Evolutionary conservation across 2,888 invertebrate genomes (phyloP).

Genomic region (Drosophila infuscata): DNA sequence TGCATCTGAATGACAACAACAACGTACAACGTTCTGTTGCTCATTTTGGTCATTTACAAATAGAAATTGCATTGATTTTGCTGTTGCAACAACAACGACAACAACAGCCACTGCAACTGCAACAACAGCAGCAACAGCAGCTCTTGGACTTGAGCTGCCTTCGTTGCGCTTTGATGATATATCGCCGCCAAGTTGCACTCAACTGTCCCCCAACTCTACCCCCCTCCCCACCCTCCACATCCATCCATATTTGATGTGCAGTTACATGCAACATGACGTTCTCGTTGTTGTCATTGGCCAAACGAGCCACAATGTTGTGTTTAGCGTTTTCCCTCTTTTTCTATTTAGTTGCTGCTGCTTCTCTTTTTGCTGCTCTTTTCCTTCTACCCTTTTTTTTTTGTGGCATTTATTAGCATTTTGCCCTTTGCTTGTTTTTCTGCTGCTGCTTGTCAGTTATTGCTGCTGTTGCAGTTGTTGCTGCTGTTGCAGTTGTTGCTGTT

Average conservation of each 20-base stretch:
- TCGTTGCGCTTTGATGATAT: constrained; percentile 70
- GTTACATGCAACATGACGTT: constrained; percentile 76
- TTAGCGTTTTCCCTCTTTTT: constrained; percentile 55
- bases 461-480: constrained; percentile 26
- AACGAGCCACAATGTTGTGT: constrained; percentile 73
- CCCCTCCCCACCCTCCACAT: constrained; percentile 7
- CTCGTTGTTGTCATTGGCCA: constrained; percentile 68
- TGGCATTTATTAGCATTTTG: constrained; percentile 78
- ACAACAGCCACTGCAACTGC: constrained; percentile 13
- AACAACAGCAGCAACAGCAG: constrained; percentile 22
- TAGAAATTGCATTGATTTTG: constrained; percentile 80
- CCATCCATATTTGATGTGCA: constrained; percentile 75
- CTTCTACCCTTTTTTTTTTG: constrained; percentile 23
- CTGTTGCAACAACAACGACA: constrained; percentile 19
- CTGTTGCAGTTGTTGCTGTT: constrained; percentile 20
- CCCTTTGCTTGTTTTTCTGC: constrained; percentile 58
- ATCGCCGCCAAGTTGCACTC: constrained; percentile 67
- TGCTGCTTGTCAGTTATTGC: constrained; percentile 34
- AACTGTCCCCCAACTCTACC: constrained; percentile 2
- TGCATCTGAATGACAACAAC: constrained; percentile 46
- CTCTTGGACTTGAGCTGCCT: constrained; percentile 24
- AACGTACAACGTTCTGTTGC: constrained; percentile 44
- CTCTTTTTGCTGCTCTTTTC: constrained; percentile 9
- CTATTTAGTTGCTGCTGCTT: constrained; percentile 23
- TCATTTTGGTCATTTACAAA: constrained; percentile 81